Conservation (phyloP, 2,797 vertebrate species). For the Propithecus perrieri region DNA sequence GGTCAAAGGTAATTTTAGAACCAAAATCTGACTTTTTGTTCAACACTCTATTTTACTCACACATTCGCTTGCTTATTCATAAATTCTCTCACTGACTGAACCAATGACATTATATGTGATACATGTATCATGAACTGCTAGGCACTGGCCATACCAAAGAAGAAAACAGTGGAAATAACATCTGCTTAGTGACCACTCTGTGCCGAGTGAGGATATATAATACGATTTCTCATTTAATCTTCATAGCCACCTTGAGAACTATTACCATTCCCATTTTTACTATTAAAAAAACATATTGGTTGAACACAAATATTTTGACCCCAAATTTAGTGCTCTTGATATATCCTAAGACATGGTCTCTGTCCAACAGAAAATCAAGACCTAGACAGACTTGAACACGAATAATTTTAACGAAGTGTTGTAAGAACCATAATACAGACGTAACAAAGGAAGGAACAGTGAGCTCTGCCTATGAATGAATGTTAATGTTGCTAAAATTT, state of each 20-base stretch:
- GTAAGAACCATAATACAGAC: not conserved
- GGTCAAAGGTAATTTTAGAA: not conserved
- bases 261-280: not conserved
- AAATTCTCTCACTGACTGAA: not conserved
- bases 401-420: not conserved
- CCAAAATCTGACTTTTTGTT: not conserved
- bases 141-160: not conserved
- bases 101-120: not conserved
- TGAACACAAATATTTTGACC: not conserved
- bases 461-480: not conserved
- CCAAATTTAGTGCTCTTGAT: not conserved
- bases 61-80: not conserved
- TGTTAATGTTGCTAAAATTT: not conserved
- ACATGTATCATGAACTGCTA: not conserved
- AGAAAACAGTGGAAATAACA: not conserved
- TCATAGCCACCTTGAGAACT: not conserved
- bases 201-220: not conserved
- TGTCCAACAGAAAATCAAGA: not conserved
- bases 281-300: not conserved
- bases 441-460: not conserved
- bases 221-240: not conserved
- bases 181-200: not conserved
- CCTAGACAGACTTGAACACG: not conserved
- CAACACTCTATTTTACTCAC: not conserved
- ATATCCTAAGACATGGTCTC: not conserved